phyloP scores from a whole-genome alignment of 2,797 vertebrate genomes.

The Loris lydekkerianus region DNA sequence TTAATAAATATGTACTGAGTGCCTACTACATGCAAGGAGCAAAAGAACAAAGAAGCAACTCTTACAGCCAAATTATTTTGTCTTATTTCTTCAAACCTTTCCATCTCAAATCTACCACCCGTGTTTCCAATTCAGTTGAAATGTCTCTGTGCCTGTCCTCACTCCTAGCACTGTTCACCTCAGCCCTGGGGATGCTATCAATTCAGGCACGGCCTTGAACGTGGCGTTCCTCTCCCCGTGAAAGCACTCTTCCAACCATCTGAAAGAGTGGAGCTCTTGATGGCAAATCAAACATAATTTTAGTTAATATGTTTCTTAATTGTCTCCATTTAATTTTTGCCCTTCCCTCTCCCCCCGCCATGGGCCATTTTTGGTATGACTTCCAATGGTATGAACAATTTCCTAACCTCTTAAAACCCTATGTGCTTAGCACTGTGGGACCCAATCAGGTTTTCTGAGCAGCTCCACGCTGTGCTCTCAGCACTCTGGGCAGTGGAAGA shows the following conservation, averaged over 20 bases:
- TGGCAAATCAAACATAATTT: slow-evolving; percentile 88
- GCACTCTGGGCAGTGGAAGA: slow-evolving; percentile 66
- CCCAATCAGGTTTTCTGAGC: slow-evolving; percentile 79
- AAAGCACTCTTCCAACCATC: slow-evolving; percentile 83
- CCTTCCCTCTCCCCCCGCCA: slow-evolving; percentile 55
- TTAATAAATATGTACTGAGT: slow-evolving; percentile 64
- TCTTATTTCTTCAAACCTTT: slow-evolving; percentile 80
- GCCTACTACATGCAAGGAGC: slow-evolving; percentile 51
- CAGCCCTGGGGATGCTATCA: slow-evolving; percentile 85
- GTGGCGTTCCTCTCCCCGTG: slow-evolving; percentile 82
- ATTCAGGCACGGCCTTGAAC: slow-evolving; percentile 80
- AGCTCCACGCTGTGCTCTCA: slow-evolving; percentile 55
- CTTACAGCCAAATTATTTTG: slow-evolving; percentile 75
- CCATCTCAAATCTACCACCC: slow-evolving; percentile 83
- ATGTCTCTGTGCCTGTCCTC: slow-evolving; percentile 82
- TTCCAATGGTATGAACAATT: slow-evolving; percentile 78
- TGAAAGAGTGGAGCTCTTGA: slow-evolving; percentile 84
- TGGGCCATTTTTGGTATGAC: slow-evolving; percentile 69
- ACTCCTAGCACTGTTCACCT: slow-evolving; percentile 83
- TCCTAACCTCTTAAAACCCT: slow-evolving; percentile 80
- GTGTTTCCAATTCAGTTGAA: slow-evolving; percentile 83
- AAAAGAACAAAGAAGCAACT: slow-evolving; percentile 77
- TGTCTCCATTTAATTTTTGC: slow-evolving; percentile 82
- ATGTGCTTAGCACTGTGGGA: slow-evolving; percentile 72
- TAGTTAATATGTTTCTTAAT: slow-evolving; percentile 85